Evolutionary conservation across 2,888 invertebrate species (phyloP), one percentile per base, ranked within the genome.

Genomic region (Diplazon laetatorius): DNA sequence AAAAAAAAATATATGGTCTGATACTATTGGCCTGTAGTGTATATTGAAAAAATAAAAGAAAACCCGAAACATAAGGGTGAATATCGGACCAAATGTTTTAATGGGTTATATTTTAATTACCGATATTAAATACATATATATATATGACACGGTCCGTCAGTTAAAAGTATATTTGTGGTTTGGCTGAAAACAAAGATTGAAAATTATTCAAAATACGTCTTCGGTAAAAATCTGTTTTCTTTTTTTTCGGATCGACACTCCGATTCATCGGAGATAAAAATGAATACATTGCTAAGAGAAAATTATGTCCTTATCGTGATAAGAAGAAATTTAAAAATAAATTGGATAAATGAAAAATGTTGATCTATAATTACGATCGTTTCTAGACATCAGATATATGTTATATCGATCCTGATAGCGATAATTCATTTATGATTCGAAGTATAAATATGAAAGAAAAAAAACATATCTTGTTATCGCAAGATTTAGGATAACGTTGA

Each of bases 401-500:
- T 60, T 37, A n/a, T 57, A 46, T 50, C 35, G 63, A 60, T 37
- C 18, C 42, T 46, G 42, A 10, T 35, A 55, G 10, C 25, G 42
- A 63, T 57, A 42, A n/a, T 52, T 68, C 8, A 62, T 60, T 60
- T 37, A 68, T 63, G 55, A 22, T 52, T 68, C 62, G 37, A 37
- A 46, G 52, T 71, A 55, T 42, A 66, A 60, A 39, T 25, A 52
- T 25, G 37, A 16, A 39, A 5, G 14, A 5, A 30, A 30, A 30
- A 2, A 30, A 55, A 48, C 69, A 50, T 74, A 25, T 73, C 39
- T 37, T 48, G 63, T 68, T 37, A 62, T 25, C 57, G 42, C 68
- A 57, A 68, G 42, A 75, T 75, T 78, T 62, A 62, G 46, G 71
- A 22, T 50, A 74, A 50, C n/a, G 25, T 18, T 39, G 10, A 16